Conservation (phyloP, 2,888 invertebrate species). For the Sinodicranocentrus sp. region DNA sequence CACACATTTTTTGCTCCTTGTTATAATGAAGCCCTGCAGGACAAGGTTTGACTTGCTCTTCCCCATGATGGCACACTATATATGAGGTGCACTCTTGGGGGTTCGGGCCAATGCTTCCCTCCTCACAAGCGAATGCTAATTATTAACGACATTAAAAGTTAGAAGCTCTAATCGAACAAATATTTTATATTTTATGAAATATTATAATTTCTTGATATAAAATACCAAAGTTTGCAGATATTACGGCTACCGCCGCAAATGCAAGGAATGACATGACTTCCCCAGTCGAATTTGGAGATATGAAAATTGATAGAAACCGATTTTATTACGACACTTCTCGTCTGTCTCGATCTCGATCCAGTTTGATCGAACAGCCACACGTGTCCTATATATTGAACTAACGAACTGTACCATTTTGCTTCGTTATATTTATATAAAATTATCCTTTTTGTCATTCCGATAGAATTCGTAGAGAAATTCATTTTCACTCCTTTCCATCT, state of each 20-base stretch:
- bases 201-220: not conserved
- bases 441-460: not conserved
- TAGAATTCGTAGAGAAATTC: not conserved
- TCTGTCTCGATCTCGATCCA: not conserved
- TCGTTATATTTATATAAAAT: no score
- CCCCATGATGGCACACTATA: slow-evolving; percentile 63
- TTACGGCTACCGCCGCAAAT: no score
- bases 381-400: slow-evolving; percentile 52
- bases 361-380: slow-evolving; percentile 44
- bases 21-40: slow-evolving; percentile 67
- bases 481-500: no score
- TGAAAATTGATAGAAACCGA: not conserved
- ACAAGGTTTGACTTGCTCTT: slow-evolving; percentile 57
- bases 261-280: not conserved
- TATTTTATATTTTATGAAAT: no score
- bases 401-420: not conserved
- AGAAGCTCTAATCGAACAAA: no score
- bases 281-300: not conserved
- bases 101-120: slow-evolving; percentile 57
- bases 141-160: not conserved
- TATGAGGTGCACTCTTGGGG: slow-evolving; percentile 58
- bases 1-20: slow-evolving; percentile 62
- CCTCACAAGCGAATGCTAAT: slow-evolving; percentile 58
- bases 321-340: no score
- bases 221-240: not conserved